phyloP scores from a whole-genome alignment of 2,888 invertebrate species.

The Caenorhabditis panamensis region DNA sequence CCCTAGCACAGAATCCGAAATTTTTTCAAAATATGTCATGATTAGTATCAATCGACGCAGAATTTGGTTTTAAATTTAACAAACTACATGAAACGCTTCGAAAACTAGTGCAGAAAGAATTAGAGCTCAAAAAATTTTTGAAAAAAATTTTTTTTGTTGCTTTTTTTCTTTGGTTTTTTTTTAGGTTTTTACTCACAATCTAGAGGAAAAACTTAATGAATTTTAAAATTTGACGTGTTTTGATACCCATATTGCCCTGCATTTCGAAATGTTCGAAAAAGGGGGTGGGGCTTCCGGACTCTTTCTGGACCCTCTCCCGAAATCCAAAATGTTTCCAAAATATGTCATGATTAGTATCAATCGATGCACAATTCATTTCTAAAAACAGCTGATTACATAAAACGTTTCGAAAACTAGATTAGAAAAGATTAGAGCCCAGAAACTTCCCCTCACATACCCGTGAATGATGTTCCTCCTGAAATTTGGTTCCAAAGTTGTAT shows the following conservation, averaged over 20 bases:
- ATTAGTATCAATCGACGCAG: constrained; percentile 10
- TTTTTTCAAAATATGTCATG: neutral
- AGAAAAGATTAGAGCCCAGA: no score
- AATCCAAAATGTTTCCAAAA: neutral
- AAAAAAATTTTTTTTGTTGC: no score
- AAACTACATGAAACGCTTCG: no score
- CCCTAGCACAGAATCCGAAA: neutral
- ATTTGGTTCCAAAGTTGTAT: no score
- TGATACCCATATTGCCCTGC: neutral
- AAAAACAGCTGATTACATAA: no score
- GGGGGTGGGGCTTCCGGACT: no score
- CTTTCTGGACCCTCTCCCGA: neutral
- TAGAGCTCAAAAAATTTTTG: neutral
- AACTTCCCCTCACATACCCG: no score
- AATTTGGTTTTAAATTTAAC: neutral
- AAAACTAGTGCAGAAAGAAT: no score
- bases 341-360: constrained; percentile 1
- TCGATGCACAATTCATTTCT: constrained; percentile 1
- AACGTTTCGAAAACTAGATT: no score
- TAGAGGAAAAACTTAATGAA: no score
- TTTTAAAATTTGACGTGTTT: neutral
- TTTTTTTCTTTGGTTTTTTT: neutral
- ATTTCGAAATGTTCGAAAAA: neutral
- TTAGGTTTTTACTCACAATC: neutral
- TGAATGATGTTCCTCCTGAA: no score